Evolutionary conservation across 2,797 vertebrate species (phyloP), one percentile per base, ranked within the genome.

Genomic region (Macropus fuliginosus): DNA sequence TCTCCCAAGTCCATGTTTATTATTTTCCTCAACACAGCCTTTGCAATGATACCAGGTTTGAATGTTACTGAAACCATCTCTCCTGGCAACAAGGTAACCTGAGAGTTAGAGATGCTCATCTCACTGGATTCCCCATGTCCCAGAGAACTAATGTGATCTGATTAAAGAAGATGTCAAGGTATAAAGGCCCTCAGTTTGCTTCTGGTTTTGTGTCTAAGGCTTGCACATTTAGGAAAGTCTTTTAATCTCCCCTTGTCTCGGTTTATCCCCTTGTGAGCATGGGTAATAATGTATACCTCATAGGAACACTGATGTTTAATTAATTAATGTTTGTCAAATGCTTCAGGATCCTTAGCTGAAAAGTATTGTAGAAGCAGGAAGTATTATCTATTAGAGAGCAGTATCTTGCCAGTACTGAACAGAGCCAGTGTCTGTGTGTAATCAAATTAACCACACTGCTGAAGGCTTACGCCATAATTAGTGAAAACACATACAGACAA

Each of bases 401-500:
- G 55, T 40, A 1, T 94, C 94, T 89, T 95, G 81, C 62, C 92
- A 50, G 91, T 54, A n/a, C 91, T 96, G 91, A 96, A 95, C 87
- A 92, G 52, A 91, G 56, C 52, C 92, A 54, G 94, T 56, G 92
- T 96, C 87, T 94, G 27, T 94, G 40, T 93, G 92, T 95, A 97
- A 97, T 97, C 93, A 96, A 91, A 95, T 97, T 93, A 96, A 91
- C 54, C 92, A 92, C 54, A 90, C 93, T 93, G 89, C 91, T 91
- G 92, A 29, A 81, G 94, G 57, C 94, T 92, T 52, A 55, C 0
- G 4, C 93, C 95, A 10, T 96, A 93, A 96, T 97, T 97, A 96
- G 94, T 94, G 91, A 97, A 95, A 87, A 93, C 89, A 16, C 93
- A 46, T 91, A 94, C 89, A 96, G 94, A 87, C 89, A 94, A 96